Conservation (phyloP, 2,113 vertebrate species). For the Etheostoma spectabile region DNA sequence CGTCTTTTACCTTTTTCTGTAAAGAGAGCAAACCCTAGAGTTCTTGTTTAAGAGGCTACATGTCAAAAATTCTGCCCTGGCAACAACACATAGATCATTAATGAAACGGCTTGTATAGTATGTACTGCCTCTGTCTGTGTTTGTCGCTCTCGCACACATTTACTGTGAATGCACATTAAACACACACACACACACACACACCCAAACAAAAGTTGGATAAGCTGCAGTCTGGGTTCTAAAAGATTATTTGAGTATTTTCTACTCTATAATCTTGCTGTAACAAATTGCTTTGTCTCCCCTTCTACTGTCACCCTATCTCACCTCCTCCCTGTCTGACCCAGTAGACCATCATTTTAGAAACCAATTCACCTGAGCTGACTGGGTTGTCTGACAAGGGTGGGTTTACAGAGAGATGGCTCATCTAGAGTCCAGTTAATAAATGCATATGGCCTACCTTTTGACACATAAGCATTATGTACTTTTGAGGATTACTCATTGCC, state of each 20-base stretch:
- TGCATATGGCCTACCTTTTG: too few species aligned
- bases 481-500: not conserved
- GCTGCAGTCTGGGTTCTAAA: constrained; percentile 58
- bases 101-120: constrained; percentile 11
- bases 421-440: too few species aligned
- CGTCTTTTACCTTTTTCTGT: not conserved
- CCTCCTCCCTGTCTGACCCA: constrained; percentile 22
- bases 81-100: constrained; percentile 30
- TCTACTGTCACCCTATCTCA: constrained; percentile 16
- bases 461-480: not conserved
- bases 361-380: constrained; percentile 27
- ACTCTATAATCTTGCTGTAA: too few species aligned
- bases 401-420: not conserved
- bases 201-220: constrained; percentile 46
- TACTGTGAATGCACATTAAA: constrained; percentile 8
- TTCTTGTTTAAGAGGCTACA: not conserved
- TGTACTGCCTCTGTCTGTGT: constrained; percentile 2
- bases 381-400: constrained; percentile 2
- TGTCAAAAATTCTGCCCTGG: not conserved
- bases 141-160: not conserved
- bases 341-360: constrained; percentile 12
- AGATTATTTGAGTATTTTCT: constrained; percentile 70
- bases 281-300: too few species aligned
- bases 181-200: too few species aligned
- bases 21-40: not conserved